These are phyloP conservation scores for Phaethornis superciliosus DNA, from an alignment of 2,113 vertebrate genomes.

Conservation along the genomic window DNA sequence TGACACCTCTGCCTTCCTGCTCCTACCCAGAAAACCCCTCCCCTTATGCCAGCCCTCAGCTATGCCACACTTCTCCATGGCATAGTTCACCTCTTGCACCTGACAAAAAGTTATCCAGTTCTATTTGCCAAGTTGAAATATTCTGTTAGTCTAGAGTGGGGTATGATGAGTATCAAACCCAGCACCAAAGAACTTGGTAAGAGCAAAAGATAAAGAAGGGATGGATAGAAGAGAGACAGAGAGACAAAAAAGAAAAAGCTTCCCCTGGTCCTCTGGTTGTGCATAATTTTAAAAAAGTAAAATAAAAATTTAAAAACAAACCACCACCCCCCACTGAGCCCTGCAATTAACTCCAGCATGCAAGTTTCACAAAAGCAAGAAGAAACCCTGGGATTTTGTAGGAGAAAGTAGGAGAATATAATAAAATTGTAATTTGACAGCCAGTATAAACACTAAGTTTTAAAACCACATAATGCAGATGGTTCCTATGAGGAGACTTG, in stretches of 20 bases:
- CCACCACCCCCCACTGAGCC: neutral
- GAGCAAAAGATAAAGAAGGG: neutral
- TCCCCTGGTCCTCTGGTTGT: neutral
- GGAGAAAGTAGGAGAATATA: too few relatives aligned
- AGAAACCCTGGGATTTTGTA: neutral
- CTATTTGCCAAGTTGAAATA: neutral
- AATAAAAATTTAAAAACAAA: neutral
- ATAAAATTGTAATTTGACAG: neutral
- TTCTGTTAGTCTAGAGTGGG: neutral
- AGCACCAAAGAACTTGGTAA: neutral
- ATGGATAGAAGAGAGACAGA: rapidly evolving
- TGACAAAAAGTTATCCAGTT: neutral
- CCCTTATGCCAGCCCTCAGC: neutral
- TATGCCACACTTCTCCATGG: neutral
- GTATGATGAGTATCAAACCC: neutral
- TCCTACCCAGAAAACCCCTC: neutral
- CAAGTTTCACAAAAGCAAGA: neutral
- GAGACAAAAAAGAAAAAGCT: too few relatives aligned
- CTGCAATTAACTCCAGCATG: neutral
- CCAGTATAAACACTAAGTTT: neutral
- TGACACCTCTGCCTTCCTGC: neutral
- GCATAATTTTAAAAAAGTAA: neutral
- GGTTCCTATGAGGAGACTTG: neutral
- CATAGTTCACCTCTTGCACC: neutral
- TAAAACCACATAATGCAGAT: neutral